Conservation (phyloP, 2,797 vertebrate genomes). For the Hoplostethus mediterraneus region DNA sequence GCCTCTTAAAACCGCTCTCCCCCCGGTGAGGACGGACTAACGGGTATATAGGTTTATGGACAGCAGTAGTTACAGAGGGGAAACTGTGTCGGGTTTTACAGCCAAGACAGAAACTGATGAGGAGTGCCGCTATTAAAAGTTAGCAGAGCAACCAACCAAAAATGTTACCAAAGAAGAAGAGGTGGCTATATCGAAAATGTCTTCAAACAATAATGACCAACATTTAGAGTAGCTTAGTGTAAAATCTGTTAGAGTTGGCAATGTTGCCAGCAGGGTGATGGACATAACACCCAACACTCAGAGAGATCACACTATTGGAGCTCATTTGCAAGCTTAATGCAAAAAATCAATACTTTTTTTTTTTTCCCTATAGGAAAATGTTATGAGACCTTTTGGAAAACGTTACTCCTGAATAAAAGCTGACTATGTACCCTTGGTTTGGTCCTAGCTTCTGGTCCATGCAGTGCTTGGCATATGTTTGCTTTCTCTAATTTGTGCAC, state of each 20-base stretch:
- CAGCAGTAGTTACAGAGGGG: conserved; percentile 23
- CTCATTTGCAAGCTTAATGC: not conserved
- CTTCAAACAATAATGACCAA: not conserved
- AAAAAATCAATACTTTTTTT: not conserved
- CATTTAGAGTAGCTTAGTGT: no score
- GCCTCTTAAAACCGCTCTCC: conserved; percentile 40
- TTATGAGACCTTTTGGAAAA: no score
- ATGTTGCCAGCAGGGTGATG: not conserved
- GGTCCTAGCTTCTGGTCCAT: not conserved
- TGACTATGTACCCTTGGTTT: not conserved
- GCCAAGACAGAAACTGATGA: conserved; percentile 18
- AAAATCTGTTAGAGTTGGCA: no score
- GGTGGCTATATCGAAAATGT: not conserved
- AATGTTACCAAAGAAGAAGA: not conserved
- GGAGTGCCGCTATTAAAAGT: conserved; percentile 9
- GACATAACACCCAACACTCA: not conserved
- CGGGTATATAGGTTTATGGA: conserved; percentile 16
- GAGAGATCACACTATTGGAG: not conserved
- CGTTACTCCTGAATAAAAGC: no score
- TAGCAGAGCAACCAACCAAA: not conserved
- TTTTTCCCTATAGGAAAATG: not conserved
- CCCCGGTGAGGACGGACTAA: conserved; percentile 24
- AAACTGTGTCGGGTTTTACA: conserved; percentile 20
- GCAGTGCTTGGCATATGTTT: not conserved
- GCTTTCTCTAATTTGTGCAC: not conserved